Evolutionary conservation across 2,888 invertebrate species (phyloP).

Genomic region (Sisyra nigra): DNA sequence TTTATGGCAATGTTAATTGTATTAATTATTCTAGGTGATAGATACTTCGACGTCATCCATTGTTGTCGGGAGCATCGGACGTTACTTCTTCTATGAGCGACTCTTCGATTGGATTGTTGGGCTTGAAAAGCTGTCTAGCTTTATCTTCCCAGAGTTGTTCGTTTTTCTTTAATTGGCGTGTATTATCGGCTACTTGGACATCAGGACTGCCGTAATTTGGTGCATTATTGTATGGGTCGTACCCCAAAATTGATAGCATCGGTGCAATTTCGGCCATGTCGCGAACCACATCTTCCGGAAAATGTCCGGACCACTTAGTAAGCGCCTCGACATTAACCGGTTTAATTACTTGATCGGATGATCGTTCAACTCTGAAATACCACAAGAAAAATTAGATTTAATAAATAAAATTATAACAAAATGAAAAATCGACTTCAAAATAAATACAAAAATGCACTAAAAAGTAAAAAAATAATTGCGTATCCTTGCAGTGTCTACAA

Average conservation of each 20-base stretch:
- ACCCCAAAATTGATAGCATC: constrained; percentile 82
- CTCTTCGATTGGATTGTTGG: constrained; percentile 5
- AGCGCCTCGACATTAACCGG: constrained; percentile 94
- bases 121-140: constrained; percentile 26
- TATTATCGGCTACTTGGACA: constrained; percentile 52
- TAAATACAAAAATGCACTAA: too few relatives aligned
- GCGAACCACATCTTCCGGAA: constrained; percentile 78
- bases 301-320: constrained; percentile 78
- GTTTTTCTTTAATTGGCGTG: constrained; percentile 29
- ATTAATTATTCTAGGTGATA: too few relatives aligned
- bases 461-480: too few relatives aligned
- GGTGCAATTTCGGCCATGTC: constrained; percentile 91
- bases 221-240: constrained; percentile 93
- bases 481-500: too few relatives aligned
- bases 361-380: constrained; percentile 75
- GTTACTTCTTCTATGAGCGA: constrained; percentile 5
- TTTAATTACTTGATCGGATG: constrained; percentile 97
- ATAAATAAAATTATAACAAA: too few relatives aligned
- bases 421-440: too few relatives aligned
- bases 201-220: constrained; percentile 86
- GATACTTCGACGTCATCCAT: too few relatives aligned
- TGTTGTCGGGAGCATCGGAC: constrained; percentile 2
- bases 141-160: constrained; percentile 25
- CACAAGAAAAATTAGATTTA: constrained; percentile 12
- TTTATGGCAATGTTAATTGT: too few relatives aligned